These are phyloP conservation scores for Drosophila punjabiensis DNA, from an alignment of 1,140 invertebrate genomes.

Conservation along the genomic window DNA sequence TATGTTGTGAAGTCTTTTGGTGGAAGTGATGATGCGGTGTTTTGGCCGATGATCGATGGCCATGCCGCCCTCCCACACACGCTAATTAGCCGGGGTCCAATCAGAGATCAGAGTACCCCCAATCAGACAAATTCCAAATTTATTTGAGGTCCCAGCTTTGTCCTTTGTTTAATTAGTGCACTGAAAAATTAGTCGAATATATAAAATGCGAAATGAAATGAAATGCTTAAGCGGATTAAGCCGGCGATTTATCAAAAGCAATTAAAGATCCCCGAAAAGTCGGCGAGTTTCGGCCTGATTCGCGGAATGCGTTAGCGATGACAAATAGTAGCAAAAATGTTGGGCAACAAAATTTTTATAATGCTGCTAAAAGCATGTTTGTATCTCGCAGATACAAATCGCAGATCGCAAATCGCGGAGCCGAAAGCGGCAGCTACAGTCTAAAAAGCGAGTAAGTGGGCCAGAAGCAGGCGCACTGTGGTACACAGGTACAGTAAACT, in stretches of 20 bases:
- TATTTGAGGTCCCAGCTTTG: conserved; percentile 73
- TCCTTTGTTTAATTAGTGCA: conserved; percentile 82
- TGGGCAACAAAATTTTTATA: conserved; percentile 81
- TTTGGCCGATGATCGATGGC: conserved; percentile 63
- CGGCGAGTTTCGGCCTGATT: conserved; percentile 53
- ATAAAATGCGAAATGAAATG: conserved; percentile 11
- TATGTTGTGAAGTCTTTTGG: conserved; percentile 35
- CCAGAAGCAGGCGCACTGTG: conserved; percentile 44
- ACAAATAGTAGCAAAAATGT: conserved; percentile 84
- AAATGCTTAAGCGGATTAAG: conserved; percentile 80
- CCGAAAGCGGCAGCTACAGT: conserved; percentile 19
- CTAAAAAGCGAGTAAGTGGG: conserved; percentile 50
- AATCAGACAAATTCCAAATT: conserved; percentile 68
- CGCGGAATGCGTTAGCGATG: conserved; percentile 75
- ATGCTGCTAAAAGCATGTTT: conserved; percentile 82
- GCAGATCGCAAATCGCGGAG: conserved; percentile 53
- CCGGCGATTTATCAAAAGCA: conserved; percentile 82
- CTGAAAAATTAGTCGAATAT: conserved; percentile 72
- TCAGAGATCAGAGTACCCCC: conserved; percentile 1
- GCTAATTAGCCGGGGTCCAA: conserved; percentile 64
- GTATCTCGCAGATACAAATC: conserved; percentile 77
- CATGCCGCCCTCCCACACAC: conserved; percentile 47
- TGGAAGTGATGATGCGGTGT: conserved; percentile 61
- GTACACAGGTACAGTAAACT: conserved; percentile 15
- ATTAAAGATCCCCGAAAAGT: conserved; percentile 69